Evolutionary conservation across 2,797 vertebrate genomes (phyloP).

Genomic region (Cryptoprocta ferox): DNA sequence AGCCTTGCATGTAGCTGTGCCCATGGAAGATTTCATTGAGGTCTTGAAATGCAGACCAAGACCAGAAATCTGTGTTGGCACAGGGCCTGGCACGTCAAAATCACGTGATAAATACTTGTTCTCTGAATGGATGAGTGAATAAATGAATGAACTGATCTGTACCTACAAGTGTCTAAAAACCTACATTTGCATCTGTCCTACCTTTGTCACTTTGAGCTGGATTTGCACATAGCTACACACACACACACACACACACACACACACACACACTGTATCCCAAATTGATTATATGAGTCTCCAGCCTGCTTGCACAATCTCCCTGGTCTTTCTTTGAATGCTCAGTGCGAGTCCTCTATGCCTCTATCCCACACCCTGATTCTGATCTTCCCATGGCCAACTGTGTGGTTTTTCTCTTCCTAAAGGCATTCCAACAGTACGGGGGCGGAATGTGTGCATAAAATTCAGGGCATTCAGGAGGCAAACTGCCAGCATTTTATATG

Average conservation of each 20-base stretch:
- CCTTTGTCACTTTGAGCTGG: background rate
- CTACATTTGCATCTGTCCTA: background rate
- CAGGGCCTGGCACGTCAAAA: background rate
- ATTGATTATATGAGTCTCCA: background rate
- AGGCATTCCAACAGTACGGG: background rate
- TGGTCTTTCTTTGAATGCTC: background rate
- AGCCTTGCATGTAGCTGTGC: background rate
- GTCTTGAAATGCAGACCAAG: background rate
- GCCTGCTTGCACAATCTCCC: background rate
- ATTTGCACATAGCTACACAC: background rate
- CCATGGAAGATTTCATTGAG: background rate
- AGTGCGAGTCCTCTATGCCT: background rate
- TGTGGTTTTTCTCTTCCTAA: background rate
- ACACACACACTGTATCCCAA: background rate
- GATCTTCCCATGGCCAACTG: background rate
- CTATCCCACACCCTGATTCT: background rate
- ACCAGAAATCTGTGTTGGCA: slow-evolving; percentile 4
- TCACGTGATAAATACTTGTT: background rate
- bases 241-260: background rate
- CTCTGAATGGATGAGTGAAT: background rate
- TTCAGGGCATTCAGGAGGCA: background rate
- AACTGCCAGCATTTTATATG: background rate
- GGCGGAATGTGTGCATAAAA: background rate
- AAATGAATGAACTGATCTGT: slow-evolving; percentile 9
- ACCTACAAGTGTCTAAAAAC: background rate